phyloP scores from a whole-genome alignment of 2,113 vertebrate species.

The Spilogale gracilis region DNA sequence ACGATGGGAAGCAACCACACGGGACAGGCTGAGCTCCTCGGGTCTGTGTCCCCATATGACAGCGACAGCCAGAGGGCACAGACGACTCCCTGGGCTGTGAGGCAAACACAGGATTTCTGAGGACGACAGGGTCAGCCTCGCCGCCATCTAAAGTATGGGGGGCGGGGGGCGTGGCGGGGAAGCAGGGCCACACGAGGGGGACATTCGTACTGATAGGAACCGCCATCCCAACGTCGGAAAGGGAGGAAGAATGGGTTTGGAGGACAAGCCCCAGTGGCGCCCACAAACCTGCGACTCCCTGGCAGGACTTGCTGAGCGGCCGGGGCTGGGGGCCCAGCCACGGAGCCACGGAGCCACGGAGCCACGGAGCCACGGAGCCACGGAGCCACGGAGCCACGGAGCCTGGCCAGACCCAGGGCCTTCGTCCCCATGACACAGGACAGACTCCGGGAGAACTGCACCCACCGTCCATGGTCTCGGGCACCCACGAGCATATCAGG shows the following conservation, averaged over 20 bases:
- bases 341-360: no score
- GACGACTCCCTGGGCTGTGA: neutral
- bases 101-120: neutral
- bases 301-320: no score
- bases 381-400: neutral
- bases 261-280: neutral
- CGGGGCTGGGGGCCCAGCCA: no score
- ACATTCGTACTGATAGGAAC: no score
- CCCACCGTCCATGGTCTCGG: rapidly evolving
- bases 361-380: no score
- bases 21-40: neutral
- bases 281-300: no score
- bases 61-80: neutral
- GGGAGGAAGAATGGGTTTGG: neutral
- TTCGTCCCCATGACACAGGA: neutral
- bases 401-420: neutral
- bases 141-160: no score
- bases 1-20: rapidly evolving
- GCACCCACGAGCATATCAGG: rapidly evolving
- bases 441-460: neutral
- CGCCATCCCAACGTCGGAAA: no score
- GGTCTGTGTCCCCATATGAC: neutral
- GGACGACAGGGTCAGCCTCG: neutral
- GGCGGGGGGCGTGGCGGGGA: no score
- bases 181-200: no score